Evolutionary conservation across 2,797 vertebrate species (phyloP).

Genomic region (Distichodus sexfasciatus): DNA sequence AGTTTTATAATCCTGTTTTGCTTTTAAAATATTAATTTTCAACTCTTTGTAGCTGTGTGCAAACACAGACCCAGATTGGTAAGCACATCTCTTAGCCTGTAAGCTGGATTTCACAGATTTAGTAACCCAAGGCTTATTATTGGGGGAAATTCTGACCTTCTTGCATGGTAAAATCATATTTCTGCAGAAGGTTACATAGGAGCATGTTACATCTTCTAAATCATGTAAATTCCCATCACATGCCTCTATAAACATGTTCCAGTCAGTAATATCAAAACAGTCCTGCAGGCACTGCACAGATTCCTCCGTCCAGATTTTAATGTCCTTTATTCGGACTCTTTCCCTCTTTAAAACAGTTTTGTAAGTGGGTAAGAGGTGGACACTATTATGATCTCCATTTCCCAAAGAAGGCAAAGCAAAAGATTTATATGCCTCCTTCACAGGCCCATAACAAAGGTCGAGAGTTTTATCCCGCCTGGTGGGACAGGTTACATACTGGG

Average conservation of each 20-base stretch:
- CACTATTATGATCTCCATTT: no score
- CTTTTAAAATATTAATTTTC: slow-evolving; percentile 17
- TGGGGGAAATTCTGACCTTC: background rate
- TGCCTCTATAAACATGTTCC: slow-evolving; percentile 3
- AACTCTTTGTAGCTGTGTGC: slow-evolving; percentile 12
- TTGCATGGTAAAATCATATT: slow-evolving; percentile 7
- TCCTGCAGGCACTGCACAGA: background rate
- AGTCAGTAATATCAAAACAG: slow-evolving; percentile 1
- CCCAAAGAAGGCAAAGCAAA: no score
- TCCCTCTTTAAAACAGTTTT: slow-evolving; percentile 18
- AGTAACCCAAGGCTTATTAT: slow-evolving; percentile 19
- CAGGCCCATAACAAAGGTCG: slow-evolving; percentile 18
- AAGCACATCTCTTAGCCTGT: background rate
- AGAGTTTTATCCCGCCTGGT: slow-evolving; percentile 8
- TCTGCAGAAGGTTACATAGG: slow-evolving; percentile 10
- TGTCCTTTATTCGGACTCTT: no score
- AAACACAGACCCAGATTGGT: no score
- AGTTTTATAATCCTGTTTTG: slow-evolving; percentile 26
- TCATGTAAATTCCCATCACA: background rate
- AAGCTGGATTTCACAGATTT: background rate
- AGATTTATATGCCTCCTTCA: background rate
- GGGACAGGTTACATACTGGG: no score
- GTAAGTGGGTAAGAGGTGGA: no score
- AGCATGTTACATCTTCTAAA: slow-evolving; percentile 16
- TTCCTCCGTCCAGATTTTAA: slow-evolving; percentile 3